phyloP scores from a whole-genome alignment of 2,797 vertebrate species.

The Cryptoblepharus egeriae region DNA sequence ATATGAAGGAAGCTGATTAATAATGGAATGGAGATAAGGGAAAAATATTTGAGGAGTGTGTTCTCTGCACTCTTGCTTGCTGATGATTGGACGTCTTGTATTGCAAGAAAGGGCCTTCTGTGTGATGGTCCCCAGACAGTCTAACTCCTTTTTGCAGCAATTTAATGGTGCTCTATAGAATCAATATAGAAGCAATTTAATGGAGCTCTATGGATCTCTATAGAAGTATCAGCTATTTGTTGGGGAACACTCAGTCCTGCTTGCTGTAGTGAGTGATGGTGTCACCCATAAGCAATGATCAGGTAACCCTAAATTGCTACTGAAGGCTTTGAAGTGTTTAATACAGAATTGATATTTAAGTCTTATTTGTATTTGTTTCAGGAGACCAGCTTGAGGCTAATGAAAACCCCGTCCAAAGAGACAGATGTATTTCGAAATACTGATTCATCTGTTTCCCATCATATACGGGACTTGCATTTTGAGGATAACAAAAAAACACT shows the following conservation, averaged over 20 bases:
- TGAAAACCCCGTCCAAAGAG: constrained; percentile 76
- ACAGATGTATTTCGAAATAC: constrained; percentile 65
- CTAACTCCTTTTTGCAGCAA: too few relatives aligned
- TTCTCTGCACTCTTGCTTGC: too few relatives aligned
- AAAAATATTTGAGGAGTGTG: background rate
- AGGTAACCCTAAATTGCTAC: constrained; percentile 4
- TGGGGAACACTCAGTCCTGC: too few relatives aligned
- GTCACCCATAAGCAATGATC: too few relatives aligned
- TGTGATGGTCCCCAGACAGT: too few relatives aligned
- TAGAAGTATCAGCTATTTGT: too few relatives aligned
- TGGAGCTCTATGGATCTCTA: too few relatives aligned
- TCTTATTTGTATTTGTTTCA: constrained; percentile 52
- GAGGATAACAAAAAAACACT: constrained; percentile 80
- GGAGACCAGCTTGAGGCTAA: constrained; percentile 77
- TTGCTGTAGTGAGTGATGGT: too few relatives aligned
- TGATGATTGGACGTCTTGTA: too few relatives aligned
- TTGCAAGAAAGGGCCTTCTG: too few relatives aligned
- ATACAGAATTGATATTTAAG: constrained; percentile 17
- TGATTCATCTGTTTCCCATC: constrained; percentile 67
- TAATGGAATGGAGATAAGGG: background rate
- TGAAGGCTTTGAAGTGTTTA: background rate
- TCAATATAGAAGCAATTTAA: too few relatives aligned
- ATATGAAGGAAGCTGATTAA: background rate
- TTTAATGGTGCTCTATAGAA: too few relatives aligned
- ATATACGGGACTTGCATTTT: constrained; percentile 67